These are phyloP conservation scores for Netelia melanura DNA, from an alignment of 2,888 invertebrate species.

Conservation along the genomic window DNA sequence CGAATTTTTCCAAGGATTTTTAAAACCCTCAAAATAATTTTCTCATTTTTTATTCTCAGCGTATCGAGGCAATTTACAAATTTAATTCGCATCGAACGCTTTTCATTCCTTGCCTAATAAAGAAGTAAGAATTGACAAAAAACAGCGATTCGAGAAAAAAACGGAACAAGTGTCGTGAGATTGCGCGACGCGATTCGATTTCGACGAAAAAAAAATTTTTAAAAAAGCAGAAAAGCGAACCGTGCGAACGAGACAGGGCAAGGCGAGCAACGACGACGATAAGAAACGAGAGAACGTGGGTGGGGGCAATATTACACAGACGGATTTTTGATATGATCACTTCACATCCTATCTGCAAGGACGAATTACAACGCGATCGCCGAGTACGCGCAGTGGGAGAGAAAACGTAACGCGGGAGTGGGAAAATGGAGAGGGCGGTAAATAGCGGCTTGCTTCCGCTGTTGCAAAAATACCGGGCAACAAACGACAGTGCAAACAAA, in stretches of 20 bases:
- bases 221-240: too few relatives aligned
- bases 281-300: neutral
- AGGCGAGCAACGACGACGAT: neutral
- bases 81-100: too few relatives aligned
- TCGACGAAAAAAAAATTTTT: too few relatives aligned
- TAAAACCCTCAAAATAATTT: too few relatives aligned
- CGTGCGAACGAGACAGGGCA: neutral
- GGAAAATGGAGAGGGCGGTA: constrained; percentile 38
- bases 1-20: too few relatives aligned
- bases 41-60: too few relatives aligned
- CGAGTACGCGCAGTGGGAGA: neutral
- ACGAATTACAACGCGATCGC: constrained; percentile 44
- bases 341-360: constrained; percentile 41
- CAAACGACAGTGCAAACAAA: constrained; percentile 49
- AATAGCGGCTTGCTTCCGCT: constrained; percentile 52
- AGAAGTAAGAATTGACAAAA: too few relatives aligned
- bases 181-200: too few relatives aligned
- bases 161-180: too few relatives aligned
- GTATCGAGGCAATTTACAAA: too few relatives aligned
- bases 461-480: constrained; percentile 45
- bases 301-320: neutral
- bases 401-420: constrained; percentile 15
- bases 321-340: constrained; percentile 20
- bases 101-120: too few relatives aligned
- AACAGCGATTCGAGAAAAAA: too few relatives aligned